Percentiles rank a stretch among this genome's conserved stretches.
phyloP scores from a whole-genome alignment of 2,113 vertebrate genomes.

The Pongo abelii region DNA sequence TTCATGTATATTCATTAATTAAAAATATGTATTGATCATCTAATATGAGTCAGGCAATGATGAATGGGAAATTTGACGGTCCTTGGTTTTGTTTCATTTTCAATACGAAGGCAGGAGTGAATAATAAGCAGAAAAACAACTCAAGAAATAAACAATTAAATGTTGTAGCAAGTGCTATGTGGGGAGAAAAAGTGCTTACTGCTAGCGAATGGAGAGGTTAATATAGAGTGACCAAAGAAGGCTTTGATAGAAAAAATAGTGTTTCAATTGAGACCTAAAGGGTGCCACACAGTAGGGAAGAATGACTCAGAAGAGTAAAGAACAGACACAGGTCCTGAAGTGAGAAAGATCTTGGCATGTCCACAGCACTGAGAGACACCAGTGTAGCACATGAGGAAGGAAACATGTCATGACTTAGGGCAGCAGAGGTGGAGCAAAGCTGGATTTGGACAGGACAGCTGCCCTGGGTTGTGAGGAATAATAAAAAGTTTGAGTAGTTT shows the following conservation, averaged over 20 bases:
- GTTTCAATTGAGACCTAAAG: background rate
- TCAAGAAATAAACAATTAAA: background rate
- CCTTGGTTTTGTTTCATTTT: background rate
- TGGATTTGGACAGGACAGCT: too few species aligned
- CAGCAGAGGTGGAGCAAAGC: background rate
- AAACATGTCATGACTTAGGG: fast-evolving
- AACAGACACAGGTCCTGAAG: fast-evolving
- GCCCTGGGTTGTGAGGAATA: background rate
- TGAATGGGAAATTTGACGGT: background rate
- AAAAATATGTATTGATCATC: background rate
- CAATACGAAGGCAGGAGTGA: background rate
- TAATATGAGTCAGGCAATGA: background rate
- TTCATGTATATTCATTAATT: background rate
- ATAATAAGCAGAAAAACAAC: background rate
- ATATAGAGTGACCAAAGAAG: background rate
- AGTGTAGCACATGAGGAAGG: background rate
- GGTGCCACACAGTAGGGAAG: fast-evolving
- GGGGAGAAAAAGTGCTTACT: background rate
- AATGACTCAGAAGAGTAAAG: background rate
- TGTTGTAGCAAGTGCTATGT: background rate
- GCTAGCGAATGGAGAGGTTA: background rate
- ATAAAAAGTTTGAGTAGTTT: background rate
- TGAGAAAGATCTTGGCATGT: fast-evolving
- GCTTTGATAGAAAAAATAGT: background rate
- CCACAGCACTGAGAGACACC: too few species aligned